These are phyloP conservation scores for Mizuhopecten yessoensis DNA, from an alignment of 1,140 invertebrate species.

Conservation along the genomic window DNA sequence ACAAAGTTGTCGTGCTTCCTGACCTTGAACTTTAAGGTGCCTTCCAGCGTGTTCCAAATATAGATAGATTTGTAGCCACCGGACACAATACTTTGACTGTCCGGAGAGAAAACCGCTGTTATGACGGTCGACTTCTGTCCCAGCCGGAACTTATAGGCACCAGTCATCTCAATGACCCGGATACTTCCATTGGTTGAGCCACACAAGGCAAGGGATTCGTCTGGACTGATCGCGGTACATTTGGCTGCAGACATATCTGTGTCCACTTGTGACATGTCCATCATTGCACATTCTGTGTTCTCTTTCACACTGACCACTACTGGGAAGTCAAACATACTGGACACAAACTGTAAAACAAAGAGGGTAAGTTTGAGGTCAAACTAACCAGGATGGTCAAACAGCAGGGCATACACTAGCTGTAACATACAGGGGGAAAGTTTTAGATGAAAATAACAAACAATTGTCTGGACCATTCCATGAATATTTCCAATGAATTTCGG, in stretches of 20 bases:
- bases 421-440: too few species aligned
- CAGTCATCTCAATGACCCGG: slow-evolving; percentile 67
- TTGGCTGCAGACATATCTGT: slow-evolving; percentile 69
- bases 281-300: slow-evolving; percentile 48
- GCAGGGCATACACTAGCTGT: too few species aligned
- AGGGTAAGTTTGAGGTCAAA: background rate
- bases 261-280: slow-evolving; percentile 65
- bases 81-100: slow-evolving; percentile 67
- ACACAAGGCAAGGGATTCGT: slow-evolving; percentile 66
- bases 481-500: too few species aligned
- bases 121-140: slow-evolving; percentile 70
- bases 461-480: too few species aligned
- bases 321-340: slow-evolving; percentile 74
- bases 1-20: slow-evolving; percentile 72
- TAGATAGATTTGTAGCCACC: slow-evolving; percentile 73
- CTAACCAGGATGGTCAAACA: background rate
- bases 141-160: slow-evolving; percentile 66
- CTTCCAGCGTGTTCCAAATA: slow-evolving; percentile 69
- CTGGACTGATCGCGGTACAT: slow-evolving; percentile 66
- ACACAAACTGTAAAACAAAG: slow-evolving; percentile 64
- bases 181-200: slow-evolving; percentile 69
- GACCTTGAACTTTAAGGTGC: slow-evolving; percentile 65
- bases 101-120: slow-evolving; percentile 63
- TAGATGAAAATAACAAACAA: too few species aligned
- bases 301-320: slow-evolving; percentile 60